phyloP scores from a whole-genome alignment of 2,113 vertebrate genomes.

The Psilopogon haemacephalus region DNA sequence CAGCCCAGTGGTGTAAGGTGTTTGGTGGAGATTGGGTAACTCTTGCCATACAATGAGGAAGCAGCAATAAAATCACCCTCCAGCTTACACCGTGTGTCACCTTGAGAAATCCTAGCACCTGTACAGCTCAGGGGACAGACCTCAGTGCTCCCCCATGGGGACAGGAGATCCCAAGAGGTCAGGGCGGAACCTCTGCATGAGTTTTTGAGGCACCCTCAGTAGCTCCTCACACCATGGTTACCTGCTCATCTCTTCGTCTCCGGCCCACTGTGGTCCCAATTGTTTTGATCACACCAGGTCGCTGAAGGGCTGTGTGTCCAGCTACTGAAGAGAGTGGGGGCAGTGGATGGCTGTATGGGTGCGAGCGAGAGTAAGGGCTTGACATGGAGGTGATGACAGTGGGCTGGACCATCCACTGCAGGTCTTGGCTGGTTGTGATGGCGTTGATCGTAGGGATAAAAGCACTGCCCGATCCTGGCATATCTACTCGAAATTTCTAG shows the following conservation, averaged over 20 bases:
- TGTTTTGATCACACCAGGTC: conserved; percentile 95
- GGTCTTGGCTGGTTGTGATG: conserved; percentile 98
- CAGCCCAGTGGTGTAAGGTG: fast-evolving
- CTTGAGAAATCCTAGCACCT: not conserved
- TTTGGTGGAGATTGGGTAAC: not conserved
- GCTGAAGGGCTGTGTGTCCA: conserved; percentile 86
- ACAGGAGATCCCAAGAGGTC: not conserved
- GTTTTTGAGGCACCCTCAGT: not conserved
- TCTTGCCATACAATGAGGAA: not conserved
- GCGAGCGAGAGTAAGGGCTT: conserved; percentile 90
- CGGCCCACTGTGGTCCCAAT: conserved; percentile 91
- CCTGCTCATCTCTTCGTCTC: conserved; percentile 95
- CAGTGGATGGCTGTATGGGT: conserved; percentile 90
- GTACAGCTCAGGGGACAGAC: not conserved
- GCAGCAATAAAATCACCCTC: not conserved
- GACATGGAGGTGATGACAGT: conserved; percentile 99
- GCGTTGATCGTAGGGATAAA: conserved; percentile 99
- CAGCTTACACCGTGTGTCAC: not conserved
- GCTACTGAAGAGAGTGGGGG: conserved; percentile 85
- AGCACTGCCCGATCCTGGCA: conserved; percentile 98
- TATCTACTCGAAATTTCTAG: conserved; percentile 97
- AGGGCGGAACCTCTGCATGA: fast-evolving
- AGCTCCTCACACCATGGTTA: conserved; percentile 10
- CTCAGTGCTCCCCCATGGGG: not conserved
- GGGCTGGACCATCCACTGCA: conserved; percentile 99